Evolutionary conservation across 1,140 invertebrate species (phyloP).

Genomic region (Hetaerina americana): DNA sequence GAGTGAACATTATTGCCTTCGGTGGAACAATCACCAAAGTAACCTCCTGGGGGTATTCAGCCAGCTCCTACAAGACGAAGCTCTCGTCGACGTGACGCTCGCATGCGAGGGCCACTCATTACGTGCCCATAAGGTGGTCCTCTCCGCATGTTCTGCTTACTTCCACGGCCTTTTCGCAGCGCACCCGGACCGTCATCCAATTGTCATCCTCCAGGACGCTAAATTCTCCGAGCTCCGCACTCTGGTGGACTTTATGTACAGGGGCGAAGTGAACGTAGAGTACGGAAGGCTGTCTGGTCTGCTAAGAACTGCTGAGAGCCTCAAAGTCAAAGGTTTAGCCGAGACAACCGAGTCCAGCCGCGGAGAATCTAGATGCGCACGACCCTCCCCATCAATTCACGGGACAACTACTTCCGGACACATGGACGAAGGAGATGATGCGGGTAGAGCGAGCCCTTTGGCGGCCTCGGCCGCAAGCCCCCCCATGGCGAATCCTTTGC

Average conservation of each 20-base stretch:
- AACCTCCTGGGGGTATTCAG: constrained; percentile 88
- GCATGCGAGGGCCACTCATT: constrained; percentile 87
- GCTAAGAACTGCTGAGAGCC: constrained; percentile 82
- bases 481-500: background rate
- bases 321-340: constrained; percentile 81
- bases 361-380: constrained; percentile 2
- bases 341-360: constrained; percentile 59
- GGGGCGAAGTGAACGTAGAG: constrained; percentile 87
- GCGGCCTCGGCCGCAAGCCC: background rate
- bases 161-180: constrained; percentile 82
- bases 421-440: background rate
- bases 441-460: background rate
- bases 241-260: constrained; percentile 92
- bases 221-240: constrained; percentile 77
- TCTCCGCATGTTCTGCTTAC: constrained; percentile 88
- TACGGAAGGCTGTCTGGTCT: constrained; percentile 81
- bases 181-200: constrained; percentile 80
- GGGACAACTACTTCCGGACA: background rate
- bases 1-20: constrained; percentile 91
- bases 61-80: constrained; percentile 85
- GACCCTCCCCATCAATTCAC: background rate
- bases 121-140: constrained; percentile 87
- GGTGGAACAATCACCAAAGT: constrained; percentile 93
- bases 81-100: constrained; percentile 88
- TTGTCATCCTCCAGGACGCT: constrained; percentile 88